Conservation (phyloP, 2,113 vertebrate species). For the Malaclemys terrapin region DNA sequence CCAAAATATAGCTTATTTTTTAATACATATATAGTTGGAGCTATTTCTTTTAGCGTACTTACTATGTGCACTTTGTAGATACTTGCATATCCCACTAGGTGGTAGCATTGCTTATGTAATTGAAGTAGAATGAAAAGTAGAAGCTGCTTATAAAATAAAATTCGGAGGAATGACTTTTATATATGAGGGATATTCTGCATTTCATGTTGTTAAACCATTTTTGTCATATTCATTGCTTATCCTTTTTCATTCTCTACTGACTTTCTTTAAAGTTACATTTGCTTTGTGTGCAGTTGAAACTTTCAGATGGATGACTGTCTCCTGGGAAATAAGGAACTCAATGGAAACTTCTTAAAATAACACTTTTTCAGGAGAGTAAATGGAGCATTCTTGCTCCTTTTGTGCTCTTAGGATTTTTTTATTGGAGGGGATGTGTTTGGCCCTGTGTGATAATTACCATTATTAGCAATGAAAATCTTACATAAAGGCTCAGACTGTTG, state of each 20-base stretch:
- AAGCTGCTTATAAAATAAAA: background rate
- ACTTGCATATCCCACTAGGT: constrained; percentile 54
- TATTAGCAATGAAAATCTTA: background rate
- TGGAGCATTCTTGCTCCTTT: background rate
- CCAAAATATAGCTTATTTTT: background rate
- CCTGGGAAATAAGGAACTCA: background rate
- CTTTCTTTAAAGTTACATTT: background rate
- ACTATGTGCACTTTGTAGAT: background rate
- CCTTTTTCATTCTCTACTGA: background rate
- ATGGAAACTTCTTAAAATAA: background rate
- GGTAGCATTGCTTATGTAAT: constrained; percentile 41
- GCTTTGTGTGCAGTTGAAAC: background rate
- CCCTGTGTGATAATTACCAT: background rate
- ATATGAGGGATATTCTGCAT: background rate
- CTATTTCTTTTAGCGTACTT: background rate
- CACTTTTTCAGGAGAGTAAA: background rate
- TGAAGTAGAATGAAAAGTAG: background rate
- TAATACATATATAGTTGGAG: background rate
- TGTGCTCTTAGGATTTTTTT: background rate
- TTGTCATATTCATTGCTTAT: background rate
- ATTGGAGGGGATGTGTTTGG: background rate
- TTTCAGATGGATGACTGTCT: background rate
- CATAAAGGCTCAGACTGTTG: background rate
- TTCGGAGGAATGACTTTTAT: background rate
- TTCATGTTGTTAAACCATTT: background rate